Evolutionary conservation across 2,797 vertebrate species (phyloP).

Genomic region (Propithecus perrieri): DNA sequence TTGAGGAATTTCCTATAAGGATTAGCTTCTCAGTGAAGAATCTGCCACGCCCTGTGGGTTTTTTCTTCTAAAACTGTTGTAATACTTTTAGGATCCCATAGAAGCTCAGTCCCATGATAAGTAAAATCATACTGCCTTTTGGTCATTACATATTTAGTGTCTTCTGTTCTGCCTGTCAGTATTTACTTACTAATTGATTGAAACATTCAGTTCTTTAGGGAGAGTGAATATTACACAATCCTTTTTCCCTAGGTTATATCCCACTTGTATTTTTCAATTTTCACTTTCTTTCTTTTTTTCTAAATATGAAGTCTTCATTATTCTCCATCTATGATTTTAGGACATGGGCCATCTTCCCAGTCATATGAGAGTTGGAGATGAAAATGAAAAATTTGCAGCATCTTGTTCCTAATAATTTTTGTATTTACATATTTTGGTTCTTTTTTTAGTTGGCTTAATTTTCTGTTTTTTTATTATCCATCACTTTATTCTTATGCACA

Average conservation of each 20-base stretch:
- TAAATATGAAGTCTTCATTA: neutral
- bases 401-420: neutral
- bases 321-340: neutral
- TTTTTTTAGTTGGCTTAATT: neutral
- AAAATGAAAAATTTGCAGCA: neutral
- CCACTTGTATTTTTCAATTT: neutral
- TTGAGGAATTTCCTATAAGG: neutral
- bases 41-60: neutral
- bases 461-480: neutral
- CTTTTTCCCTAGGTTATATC: neutral
- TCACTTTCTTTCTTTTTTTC: neutral
- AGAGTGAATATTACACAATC: neutral
- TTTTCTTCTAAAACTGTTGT: neutral
- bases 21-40: slow-evolving; percentile 2
- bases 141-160: neutral
- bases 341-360: neutral
- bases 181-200: neutral
- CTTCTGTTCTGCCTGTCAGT: neutral
- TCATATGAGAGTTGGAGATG: neutral
- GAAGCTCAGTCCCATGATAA: neutral
- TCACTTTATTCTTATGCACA: neutral
- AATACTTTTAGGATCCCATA: neutral
- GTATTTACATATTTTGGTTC: neutral
- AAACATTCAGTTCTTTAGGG: neutral
- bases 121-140: neutral